These are phyloP conservation scores for Spea bombifrons DNA, from an alignment of 2,113 vertebrate genomes.

Conservation along the genomic window DNA sequence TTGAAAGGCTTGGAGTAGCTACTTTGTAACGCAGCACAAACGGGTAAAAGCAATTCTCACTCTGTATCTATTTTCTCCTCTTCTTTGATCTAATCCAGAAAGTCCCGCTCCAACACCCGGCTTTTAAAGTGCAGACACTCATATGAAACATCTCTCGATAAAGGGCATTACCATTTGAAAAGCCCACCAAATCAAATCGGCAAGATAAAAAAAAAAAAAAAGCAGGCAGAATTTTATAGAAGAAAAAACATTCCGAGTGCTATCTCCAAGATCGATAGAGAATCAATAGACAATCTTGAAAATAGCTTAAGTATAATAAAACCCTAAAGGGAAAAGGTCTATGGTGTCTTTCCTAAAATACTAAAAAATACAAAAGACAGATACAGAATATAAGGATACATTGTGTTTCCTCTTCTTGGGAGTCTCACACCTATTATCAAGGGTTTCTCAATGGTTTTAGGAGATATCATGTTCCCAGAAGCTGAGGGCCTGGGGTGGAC, in stretches of 20 bases:
- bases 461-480: neutral
- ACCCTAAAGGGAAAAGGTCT: neutral
- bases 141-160: neutral
- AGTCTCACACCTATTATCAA: too few species aligned
- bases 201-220: neutral
- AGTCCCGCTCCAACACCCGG: neutral
- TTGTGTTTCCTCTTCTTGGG: neutral
- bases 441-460: neutral
- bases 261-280: constrained; percentile 4
- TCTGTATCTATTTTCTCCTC: neutral
- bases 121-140: neutral
- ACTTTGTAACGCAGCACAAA: neutral
- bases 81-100: neutral
- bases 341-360: neutral
- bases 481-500: too few species aligned
- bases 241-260: neutral
- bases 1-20: too few species aligned
- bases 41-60: neutral
- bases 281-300: constrained; percentile 14
- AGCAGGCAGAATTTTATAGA: constrained; percentile 2
- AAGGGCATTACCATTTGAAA: neutral
- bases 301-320: neutral
- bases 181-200: neutral
- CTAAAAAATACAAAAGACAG: neutral
- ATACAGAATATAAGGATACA: neutral